Evolutionary conservation across 2,113 vertebrate species (phyloP), one percentile per base, ranked within the genome.

Genomic region (Lagopus leucura): DNA sequence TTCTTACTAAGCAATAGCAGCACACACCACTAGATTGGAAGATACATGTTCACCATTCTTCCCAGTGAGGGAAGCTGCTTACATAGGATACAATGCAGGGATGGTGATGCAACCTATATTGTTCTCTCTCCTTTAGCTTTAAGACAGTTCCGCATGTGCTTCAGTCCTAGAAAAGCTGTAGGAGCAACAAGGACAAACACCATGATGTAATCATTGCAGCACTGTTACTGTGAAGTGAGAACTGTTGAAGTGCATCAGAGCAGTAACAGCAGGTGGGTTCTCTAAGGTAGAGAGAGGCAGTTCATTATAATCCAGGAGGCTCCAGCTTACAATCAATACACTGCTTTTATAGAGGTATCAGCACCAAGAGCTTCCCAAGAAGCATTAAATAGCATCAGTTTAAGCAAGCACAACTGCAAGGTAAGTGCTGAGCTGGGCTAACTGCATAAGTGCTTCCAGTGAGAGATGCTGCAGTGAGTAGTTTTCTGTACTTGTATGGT

Each of bases 191-290:
- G 60, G 43, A 47, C 27, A 60, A 57, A 38, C 4, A 40, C 21
- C 22, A 17, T 1, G 1, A 21, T 2, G 3, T 2, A 12, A 48
- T 19, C 15, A 30, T 5, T 58, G n/a, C 36, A 45, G 40, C 22
- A 25, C 12, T 65, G 43, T 6, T 32, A n/a, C 11, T 48, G 65
- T 5, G 6, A 50, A 50, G 40, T 11, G 8, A 42, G 64, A 16
- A 40, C 34, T 25, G 4, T 42, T 78, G 48, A 47, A 83, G 36
- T 4, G 2, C 24, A 10, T 42, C 9, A 6, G 13, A 58, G 12
- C 43, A 5, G 32, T 19, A 14, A 8, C 1, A 9, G 69, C 63
- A 69, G 65, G 6, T 17, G 4, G 20, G 4, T 50, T n/a, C 40
- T n/a, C 54, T 21, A 10, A 47, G 58, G 36, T 58, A 61, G 65